Base-by-base conservation (phyloP, 2,888 invertebrate species). In the Axea sp. region DNA sequence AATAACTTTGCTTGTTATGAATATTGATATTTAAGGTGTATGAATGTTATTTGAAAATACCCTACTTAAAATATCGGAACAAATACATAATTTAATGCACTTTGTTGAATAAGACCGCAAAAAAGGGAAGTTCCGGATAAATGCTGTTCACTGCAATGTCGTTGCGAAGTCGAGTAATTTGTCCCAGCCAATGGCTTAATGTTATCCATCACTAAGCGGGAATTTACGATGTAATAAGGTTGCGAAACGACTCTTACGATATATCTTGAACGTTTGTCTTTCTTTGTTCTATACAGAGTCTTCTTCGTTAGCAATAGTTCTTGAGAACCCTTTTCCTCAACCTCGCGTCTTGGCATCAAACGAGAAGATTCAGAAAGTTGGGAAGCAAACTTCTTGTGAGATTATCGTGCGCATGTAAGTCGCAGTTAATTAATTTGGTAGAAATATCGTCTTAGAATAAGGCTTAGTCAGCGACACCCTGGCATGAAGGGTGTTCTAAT, bases 181-280 rank as follows among this genome's bases (percentile, higher is more conserved):
- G 84, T 84, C 82, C 81, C 78, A 80, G 80, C 81, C 80, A 41
- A 67, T 83, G 81, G 82, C 81, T 83, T 79, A 82, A 83, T 82
- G 83, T 83, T 84, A 84, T 83, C 84, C 83, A 83, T 84, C 83
- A 82, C 81, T 81, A 57, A 67, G 49, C 47, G 57, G 28, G 41
- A 67, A 67, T 57, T 67, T 67, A 84, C 84, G 84, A 81, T 81
- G 83, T 83, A 83, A 84, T 84, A 84, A 84, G 80, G 80, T 77
- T 79, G 77, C 78, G 78, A 76, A 78, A 76, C 77, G 75, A 79
- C 79, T 82, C 78, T 78, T 75, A 77, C 82, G 81, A 83, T 84
- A 78, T 77, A 81, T 84, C 81, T 83, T 78, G 51, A 57, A 35
- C 41, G 37, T n/a, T 55, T 8, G 7, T 43, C 43, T 12, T 33